Percentiles rank a stretch among this genome's conserved stretches.
Evolutionary conservation across 64 coral and sea anemone species (phyloP).

Genomic region (Stichodactyla mertensii): DNA sequence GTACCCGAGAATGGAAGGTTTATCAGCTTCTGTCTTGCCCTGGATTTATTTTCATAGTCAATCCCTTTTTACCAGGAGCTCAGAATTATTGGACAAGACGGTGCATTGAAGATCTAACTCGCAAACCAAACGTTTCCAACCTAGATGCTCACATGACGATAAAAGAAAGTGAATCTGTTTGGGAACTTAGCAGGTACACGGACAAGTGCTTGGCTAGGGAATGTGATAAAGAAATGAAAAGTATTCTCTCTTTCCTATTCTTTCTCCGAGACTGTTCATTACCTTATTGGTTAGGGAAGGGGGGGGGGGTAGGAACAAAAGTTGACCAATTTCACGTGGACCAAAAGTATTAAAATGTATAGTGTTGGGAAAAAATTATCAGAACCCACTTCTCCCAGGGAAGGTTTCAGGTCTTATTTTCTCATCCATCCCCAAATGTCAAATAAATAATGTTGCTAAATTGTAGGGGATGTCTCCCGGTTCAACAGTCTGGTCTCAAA

Average conservation of each 20-base stretch:
- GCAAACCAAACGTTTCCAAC: slow-evolving; percentile 78
- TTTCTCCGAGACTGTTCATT: too few relatives aligned
- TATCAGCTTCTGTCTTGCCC: slow-evolving; percentile 62
- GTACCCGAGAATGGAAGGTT: slow-evolving; percentile 59
- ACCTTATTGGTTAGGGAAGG: not conserved
- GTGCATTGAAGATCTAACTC: slow-evolving; percentile 78
- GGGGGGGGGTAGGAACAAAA: not conserved
- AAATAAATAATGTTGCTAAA: too few relatives aligned
- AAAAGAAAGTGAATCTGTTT: slow-evolving; percentile 44
- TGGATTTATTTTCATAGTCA: slow-evolving; percentile 79
- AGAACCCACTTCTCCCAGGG: too few relatives aligned
- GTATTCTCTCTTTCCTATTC: too few relatives aligned
- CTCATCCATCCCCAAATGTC: too few relatives aligned
- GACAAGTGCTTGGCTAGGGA: not conserved
- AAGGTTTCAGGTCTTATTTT: too few relatives aligned
- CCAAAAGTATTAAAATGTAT: too few relatives aligned
- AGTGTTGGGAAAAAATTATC: too few relatives aligned
- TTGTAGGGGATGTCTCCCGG: too few relatives aligned
- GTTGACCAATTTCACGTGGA: not conserved
- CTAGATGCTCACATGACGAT: slow-evolving; percentile 74
- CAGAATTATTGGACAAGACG: slow-evolving; percentile 80
- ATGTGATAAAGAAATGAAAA: not conserved
- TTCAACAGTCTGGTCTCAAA: too few relatives aligned
- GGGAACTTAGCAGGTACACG: slow-evolving; percentile 55
- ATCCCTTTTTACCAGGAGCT: slow-evolving; percentile 76